Conservation (phyloP, 2,113 vertebrate species). For the Phyllopteryx taeniolatus region DNA sequence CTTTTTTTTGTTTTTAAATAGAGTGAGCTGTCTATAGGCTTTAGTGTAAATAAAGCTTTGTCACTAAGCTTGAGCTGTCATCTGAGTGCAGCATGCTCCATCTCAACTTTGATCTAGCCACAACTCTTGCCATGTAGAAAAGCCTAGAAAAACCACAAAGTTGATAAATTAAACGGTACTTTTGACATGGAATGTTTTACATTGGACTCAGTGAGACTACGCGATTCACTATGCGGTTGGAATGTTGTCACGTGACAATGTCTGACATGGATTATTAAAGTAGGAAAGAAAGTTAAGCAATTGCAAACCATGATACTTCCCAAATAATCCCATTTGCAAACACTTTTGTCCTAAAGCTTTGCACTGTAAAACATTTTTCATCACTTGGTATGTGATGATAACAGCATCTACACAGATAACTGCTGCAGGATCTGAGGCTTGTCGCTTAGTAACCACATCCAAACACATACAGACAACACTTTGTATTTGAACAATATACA, state of each 20-base stretch:
- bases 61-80: background rate
- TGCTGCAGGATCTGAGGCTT: background rate
- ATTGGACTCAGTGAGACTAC: too few relatives aligned
- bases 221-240: background rate
- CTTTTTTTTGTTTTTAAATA: background rate
- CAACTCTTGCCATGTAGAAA: too few relatives aligned
- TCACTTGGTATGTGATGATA: background rate
- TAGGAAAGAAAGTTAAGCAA: background rate
- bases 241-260: background rate
- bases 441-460: background rate
- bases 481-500: conserved; percentile 50
- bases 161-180: too few relatives aligned
- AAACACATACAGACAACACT: conserved; percentile 13
- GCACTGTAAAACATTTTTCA: background rate
- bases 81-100: background rate
- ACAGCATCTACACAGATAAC: background rate
- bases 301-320: background rate
- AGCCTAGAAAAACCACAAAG: too few relatives aligned
- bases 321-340: background rate
- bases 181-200: too few relatives aligned
- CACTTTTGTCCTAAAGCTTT: background rate
- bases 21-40: background rate
- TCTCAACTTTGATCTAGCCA: too few relatives aligned
- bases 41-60: background rate
- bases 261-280: background rate